These are phyloP conservation scores for Zaprionus obscuricornis DNA, from an alignment of 2,888 invertebrate species.

Conservation along the genomic window DNA sequence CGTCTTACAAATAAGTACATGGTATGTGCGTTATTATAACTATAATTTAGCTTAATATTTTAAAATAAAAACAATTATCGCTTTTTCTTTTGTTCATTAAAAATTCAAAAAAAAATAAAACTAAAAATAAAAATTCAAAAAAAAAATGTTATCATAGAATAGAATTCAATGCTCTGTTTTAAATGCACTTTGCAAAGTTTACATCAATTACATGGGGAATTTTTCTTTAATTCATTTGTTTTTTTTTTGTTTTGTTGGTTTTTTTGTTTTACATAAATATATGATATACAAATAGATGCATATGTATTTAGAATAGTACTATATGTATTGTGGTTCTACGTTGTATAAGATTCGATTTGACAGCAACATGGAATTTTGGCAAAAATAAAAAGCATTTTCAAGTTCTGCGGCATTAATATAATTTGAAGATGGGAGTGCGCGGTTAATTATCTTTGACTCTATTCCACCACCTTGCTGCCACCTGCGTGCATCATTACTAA, in stretches of 20 bases:
- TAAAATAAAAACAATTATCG: slow-evolving; percentile 35
- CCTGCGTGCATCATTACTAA: slow-evolving; percentile 84
- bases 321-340: slow-evolving; percentile 39
- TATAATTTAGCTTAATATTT: slow-evolving; percentile 35
- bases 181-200: slow-evolving; percentile 68
- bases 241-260: slow-evolving; percentile 25
- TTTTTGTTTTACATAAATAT: slow-evolving; percentile 39
- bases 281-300: slow-evolving; percentile 31
- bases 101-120: slow-evolving; percentile 28
- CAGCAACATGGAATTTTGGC: slow-evolving; percentile 62
- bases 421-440: too few relatives aligned
- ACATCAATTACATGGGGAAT: slow-evolving; percentile 51
- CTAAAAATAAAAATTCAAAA: slow-evolving; percentile 19
- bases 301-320: too few relatives aligned
- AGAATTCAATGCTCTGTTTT: slow-evolving; percentile 55
- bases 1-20: slow-evolving; percentile 70
- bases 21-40: slow-evolving; percentile 56
- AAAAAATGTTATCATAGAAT: slow-evolving; percentile 21
- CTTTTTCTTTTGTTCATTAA: slow-evolving; percentile 8
- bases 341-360: slow-evolving; percentile 44
- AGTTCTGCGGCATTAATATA: slow-evolving; percentile 28
- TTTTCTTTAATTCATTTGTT: too few relatives aligned
- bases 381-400: slow-evolving; percentile 40
- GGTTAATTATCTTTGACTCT: too few relatives aligned
- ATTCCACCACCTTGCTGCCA: slow-evolving; percentile 58